Conservation (phyloP, 2,888 invertebrate species). For the Julus scanicus region DNA sequence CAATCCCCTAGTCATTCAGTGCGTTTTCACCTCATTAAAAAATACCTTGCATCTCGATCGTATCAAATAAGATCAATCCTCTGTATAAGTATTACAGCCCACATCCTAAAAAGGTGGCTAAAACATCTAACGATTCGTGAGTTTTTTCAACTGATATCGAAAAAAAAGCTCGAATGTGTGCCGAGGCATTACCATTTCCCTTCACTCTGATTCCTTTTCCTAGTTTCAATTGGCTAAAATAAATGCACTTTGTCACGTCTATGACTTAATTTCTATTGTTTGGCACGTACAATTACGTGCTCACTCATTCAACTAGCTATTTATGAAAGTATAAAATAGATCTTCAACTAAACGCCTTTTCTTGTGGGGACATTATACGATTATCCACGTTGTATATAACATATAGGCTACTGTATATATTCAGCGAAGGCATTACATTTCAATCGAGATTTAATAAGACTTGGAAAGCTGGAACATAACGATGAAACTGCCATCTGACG, state of each 20-base stretch:
- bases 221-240: constrained; percentile 41
- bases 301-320: constrained; percentile 43
- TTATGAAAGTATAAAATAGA: constrained; percentile 47
- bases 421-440: constrained; percentile 10
- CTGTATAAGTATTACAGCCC: neutral
- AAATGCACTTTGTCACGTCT: constrained; percentile 48
- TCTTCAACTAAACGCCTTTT: constrained; percentile 44
- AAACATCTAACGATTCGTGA: neutral
- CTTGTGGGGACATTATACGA: constrained; percentile 38
- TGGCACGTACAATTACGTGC: constrained; percentile 50
- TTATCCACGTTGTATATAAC: neutral
- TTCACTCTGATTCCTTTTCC: constrained; percentile 24
- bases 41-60: neutral
- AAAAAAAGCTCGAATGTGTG: constrained; percentile 24
- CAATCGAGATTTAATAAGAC: neutral
- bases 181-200: constrained; percentile 12
- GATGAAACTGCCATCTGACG: neutral
- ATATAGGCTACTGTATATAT: neutral
- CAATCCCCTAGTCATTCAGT: neutral
- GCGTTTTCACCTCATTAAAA: neutral
- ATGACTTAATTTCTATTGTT: constrained; percentile 37
- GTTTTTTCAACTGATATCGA: neutral
- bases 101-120: neutral
- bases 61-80: neutral
- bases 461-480: neutral